A percentile compares a stretch with the other conserved stretches of the same genome.
These are phyloP conservation scores for Salvator merianae DNA, from an alignment of 2,113 vertebrate genomes.

Conservation along the genomic window DNA sequence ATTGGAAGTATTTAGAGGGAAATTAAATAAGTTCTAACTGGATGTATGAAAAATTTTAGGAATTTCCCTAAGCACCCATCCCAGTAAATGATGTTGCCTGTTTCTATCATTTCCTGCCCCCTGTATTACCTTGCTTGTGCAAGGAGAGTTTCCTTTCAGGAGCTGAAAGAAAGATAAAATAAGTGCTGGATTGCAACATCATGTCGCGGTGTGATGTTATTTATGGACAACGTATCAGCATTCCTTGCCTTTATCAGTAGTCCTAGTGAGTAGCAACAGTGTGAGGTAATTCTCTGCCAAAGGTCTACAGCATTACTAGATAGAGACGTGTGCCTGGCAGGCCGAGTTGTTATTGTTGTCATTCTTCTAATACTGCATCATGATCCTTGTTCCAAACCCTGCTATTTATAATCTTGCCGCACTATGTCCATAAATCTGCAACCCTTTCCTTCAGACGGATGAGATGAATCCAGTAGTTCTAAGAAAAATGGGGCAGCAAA, in stretches of 20 bases:
- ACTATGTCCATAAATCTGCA: constrained; percentile 54
- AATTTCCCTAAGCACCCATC: not conserved
- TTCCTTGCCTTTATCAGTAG: constrained; percentile 33
- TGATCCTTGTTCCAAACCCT: constrained; percentile 6
- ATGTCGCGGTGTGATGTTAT: constrained; percentile 49
- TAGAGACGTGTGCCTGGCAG: constrained; percentile 39
- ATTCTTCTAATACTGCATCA: constrained; percentile 10
- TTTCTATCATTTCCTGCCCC: not conserved
- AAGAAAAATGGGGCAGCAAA: constrained; percentile 35
- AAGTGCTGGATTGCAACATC: constrained; percentile 52
- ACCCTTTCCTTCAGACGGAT: constrained; percentile 52
- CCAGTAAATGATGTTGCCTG: not conserved
- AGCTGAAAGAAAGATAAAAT: not conserved
- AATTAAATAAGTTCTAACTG: too few species aligned
- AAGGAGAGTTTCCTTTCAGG: not conserved
- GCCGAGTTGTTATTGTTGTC: constrained; percentile 28
- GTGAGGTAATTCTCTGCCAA: constrained; percentile 4
- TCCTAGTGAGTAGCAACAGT: constrained; percentile 35
- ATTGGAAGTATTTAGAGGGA: too few species aligned
- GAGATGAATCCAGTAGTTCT: constrained; percentile 28
- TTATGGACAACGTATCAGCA: constrained; percentile 38
- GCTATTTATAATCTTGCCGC: constrained; percentile 56
- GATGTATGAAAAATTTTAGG: too few species aligned
- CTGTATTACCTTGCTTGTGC: not conserved
- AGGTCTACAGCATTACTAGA: constrained; percentile 9